These are phyloP conservation scores for Sweltsa coloradensis DNA, from an alignment of 1,140 invertebrate species.

Conservation along the genomic window DNA sequence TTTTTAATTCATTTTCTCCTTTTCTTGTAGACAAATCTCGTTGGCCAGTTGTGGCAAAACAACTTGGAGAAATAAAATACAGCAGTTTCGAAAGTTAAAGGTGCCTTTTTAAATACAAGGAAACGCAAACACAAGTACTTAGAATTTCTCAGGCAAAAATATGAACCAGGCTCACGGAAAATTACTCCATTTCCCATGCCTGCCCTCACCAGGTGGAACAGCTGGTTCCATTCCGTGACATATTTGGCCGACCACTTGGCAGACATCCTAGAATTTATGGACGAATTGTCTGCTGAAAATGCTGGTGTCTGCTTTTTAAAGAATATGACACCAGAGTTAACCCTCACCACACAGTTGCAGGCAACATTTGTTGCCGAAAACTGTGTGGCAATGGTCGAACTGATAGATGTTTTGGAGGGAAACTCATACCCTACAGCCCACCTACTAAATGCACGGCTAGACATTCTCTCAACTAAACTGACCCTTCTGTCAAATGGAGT, in stretches of 20 bases:
- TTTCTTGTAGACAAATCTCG: no score
- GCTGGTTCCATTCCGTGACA: not conserved
- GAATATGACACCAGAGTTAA: no score
- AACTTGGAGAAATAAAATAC: not conserved
- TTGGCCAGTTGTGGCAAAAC: conserved; percentile 1
- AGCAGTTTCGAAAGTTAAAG: not conserved
- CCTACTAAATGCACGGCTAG: no score
- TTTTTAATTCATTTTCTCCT: no score
- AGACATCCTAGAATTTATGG: not conserved
- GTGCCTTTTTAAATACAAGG: not conserved
- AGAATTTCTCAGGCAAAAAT: not conserved
- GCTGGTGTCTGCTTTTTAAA: no score
- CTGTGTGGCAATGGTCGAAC: no score
- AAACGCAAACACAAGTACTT: not conserved
- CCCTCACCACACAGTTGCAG: no score
- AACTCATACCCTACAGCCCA: no score
- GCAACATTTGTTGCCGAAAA: no score
- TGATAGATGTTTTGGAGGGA: no score
- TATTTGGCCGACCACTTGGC: not conserved
- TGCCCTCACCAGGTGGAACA: not conserved
- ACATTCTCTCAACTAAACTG: no score
- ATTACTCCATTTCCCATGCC: conserved; percentile 1
- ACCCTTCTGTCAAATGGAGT: no score
- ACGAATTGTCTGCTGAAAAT: not conserved
- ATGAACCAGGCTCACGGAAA: not conserved